phyloP scores from a whole-genome alignment of 2,888 invertebrate species.

The Isotomurus palustris region DNA sequence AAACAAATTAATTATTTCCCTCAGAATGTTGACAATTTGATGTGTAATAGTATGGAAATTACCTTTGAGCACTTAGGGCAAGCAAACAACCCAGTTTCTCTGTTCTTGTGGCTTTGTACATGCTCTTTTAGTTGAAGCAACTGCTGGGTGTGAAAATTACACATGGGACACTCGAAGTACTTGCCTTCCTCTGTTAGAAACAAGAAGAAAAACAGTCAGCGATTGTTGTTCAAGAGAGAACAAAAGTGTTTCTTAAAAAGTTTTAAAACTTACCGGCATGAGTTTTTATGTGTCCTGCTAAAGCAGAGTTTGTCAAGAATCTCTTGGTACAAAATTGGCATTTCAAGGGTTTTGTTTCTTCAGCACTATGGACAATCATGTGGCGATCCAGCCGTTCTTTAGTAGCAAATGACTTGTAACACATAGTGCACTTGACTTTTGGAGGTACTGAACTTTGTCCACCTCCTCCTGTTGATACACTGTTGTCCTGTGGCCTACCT shows the following conservation, averaged over 20 bases:
- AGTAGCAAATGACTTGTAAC: slow-evolving; percentile 62
- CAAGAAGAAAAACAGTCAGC: slow-evolving; percentile 14
- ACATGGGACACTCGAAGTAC: slow-evolving; percentile 68
- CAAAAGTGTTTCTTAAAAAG: slow-evolving; percentile 3
- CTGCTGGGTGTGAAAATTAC: slow-evolving; percentile 63
- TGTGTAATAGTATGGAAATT: slow-evolving; percentile 18
- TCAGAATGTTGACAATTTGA: neutral
- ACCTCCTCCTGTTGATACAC: slow-evolving; percentile 10
- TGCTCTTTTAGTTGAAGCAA: slow-evolving; percentile 63
- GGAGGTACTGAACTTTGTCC: slow-evolving; percentile 37
- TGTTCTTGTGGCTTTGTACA: slow-evolving; percentile 58
- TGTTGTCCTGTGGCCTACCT: slow-evolving; percentile 8
- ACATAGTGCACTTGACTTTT: slow-evolving; percentile 60
- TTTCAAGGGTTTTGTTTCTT: slow-evolving; percentile 65
- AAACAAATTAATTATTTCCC: neutral
- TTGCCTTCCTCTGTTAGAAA: slow-evolving; percentile 54
- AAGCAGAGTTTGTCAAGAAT: slow-evolving; percentile 67
- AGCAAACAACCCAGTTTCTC: slow-evolving; percentile 60
- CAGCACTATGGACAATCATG: slow-evolving; percentile 62
- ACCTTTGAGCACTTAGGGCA: slow-evolving; percentile 67
- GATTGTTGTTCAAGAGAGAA: neutral
- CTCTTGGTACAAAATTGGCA: slow-evolving; percentile 63
- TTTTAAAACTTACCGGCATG: slow-evolving; percentile 55
- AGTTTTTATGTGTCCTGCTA: slow-evolving; percentile 66
- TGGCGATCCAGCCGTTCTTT: slow-evolving; percentile 61